Evolutionary conservation across 1,140 invertebrate species (phyloP).

Genomic region (Antheraea mylitta): DNA sequence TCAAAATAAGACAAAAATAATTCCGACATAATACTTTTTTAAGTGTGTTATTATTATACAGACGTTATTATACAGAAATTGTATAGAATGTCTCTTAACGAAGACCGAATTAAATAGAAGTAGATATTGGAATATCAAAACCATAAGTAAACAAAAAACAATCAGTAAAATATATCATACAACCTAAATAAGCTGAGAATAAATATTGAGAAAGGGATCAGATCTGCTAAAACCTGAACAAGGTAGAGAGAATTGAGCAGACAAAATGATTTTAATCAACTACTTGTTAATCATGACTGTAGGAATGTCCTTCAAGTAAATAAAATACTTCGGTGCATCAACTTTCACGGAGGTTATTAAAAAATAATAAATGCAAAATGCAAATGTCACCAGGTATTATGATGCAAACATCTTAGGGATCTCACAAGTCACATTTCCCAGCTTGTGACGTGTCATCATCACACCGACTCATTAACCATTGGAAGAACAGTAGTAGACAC

Average conservation of each 20-base stretch:
- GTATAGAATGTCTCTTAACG: no score
- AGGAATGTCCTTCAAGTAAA: neutral
- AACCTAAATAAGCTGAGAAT: no score
- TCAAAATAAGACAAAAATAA: no score
- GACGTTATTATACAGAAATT: no score
- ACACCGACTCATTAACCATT: slow-evolving; percentile 46
- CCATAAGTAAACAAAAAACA: no score
- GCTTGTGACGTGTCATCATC: slow-evolving; percentile 25
- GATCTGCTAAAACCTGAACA: neutral
- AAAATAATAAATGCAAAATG: neutral
- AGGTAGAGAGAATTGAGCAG: neutral
- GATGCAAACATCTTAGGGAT: neutral
- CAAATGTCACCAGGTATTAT: neutral
- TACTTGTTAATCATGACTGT: neutral
- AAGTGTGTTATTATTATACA: no score
- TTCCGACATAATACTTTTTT: no score
- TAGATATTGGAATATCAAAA: no score
- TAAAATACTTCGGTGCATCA: no score
- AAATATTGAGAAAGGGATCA: no score
- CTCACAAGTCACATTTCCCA: slow-evolving; percentile 35
- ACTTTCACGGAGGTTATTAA: neutral
- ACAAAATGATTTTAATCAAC: neutral
- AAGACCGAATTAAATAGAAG: no score
- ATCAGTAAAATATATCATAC: no score
- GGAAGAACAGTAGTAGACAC: slow-evolving; percentile 46